A percentile compares a stretch with the other conserved stretches of the same genome.
Conservation (phyloP, 2,888 invertebrate species). For the Epistrophe grossulariae region DNA sequence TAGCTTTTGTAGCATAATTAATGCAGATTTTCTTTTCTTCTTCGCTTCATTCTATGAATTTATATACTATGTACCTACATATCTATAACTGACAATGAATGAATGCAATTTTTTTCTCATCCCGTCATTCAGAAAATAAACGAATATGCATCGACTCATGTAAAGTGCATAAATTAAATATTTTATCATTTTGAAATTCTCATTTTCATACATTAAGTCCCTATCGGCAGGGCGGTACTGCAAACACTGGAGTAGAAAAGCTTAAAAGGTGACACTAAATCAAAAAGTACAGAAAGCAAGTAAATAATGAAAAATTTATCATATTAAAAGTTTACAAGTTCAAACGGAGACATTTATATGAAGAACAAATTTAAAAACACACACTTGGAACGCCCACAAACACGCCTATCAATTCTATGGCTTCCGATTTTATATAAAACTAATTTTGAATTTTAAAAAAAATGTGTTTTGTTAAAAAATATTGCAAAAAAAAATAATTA, state of each 20-base stretch:
- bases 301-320: too few relatives aligned
- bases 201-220: not conserved
- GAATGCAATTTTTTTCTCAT: slow-evolving; percentile 49
- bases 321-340: too few relatives aligned
- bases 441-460: too few relatives aligned
- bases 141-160: slow-evolving; percentile 23
- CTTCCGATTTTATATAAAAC: too few relatives aligned
- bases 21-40: slow-evolving; percentile 40
- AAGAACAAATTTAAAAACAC: not conserved
- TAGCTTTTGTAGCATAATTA: slow-evolving; percentile 54
- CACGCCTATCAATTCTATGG: not conserved
- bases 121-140: slow-evolving; percentile 17
- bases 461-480: too few relatives aligned
- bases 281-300: not conserved
- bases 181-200: slow-evolving; percentile 48
- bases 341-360: not conserved
- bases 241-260: not conserved
- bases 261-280: not conserved
- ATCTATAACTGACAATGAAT: slow-evolving; percentile 52
- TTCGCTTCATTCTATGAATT: not conserved
- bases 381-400: not conserved
- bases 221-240: not conserved
- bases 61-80: not conserved
- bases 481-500: too few relatives aligned
- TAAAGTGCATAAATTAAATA: slow-evolving; percentile 66